A percentile compares a stretch with the other conserved stretches of the same genome.
phyloP scores from a whole-genome alignment of 2,113 vertebrate species.

The Oreochromis spilurus region DNA sequence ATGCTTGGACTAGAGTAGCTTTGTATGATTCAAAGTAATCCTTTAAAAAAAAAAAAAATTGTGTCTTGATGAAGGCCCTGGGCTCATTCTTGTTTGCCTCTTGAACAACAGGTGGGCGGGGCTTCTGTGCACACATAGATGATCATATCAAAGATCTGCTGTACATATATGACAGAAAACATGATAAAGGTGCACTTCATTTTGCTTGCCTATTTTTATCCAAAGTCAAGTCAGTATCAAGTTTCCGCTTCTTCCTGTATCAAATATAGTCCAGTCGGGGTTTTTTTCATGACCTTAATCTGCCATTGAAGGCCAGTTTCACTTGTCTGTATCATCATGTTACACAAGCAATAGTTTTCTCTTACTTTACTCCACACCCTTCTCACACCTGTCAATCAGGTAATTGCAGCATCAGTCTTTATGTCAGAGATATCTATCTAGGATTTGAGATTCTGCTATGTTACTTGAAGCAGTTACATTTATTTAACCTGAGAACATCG shows the following conservation, averaged over 20 bases:
- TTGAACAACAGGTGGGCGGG: neutral
- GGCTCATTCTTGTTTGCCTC: neutral
- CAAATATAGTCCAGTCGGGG: conserved; percentile 30
- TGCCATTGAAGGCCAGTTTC: conserved; percentile 20
- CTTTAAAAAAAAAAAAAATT: neutral
- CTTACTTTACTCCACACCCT: neutral
- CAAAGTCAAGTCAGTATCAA: conserved; percentile 16
- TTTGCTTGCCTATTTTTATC: neutral
- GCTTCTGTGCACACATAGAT: neutral
- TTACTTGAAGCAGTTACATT: neutral
- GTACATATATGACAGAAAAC: neutral
- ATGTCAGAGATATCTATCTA: neutral
- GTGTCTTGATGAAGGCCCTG: neutral
- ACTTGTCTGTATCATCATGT: conserved; percentile 23
- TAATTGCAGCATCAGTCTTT: neutral
- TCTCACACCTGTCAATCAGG: neutral
- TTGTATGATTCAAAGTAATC: neutral
- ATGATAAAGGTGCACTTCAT: neutral
- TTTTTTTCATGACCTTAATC: conserved; percentile 24
- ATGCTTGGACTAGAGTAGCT: neutral
- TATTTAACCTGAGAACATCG: neutral
- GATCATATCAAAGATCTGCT: neutral
- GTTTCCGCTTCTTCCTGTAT: conserved; percentile 29
- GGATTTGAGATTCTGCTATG: neutral
- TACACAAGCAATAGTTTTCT: conserved; percentile 20